These are phyloP conservation scores for Trachops cirrhosus DNA, from an alignment of 2,797 vertebrate genomes.

Conservation along the genomic window DNA sequence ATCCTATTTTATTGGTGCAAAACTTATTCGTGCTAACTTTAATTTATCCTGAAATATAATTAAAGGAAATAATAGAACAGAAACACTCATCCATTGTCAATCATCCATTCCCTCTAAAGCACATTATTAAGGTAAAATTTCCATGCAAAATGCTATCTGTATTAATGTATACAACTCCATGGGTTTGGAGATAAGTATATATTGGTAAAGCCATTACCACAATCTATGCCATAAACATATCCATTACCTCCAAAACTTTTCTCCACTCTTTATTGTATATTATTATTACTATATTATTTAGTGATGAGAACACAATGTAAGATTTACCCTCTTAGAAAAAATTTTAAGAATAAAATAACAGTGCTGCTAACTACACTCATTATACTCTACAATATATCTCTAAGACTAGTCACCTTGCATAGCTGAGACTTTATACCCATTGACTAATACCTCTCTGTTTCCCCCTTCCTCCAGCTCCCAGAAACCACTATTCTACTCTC, in stretches of 20 bases:
- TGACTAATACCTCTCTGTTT: not conserved
- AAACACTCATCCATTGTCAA: not conserved
- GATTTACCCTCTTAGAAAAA: not conserved
- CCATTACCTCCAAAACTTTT: not conserved
- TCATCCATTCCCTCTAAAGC: not conserved
- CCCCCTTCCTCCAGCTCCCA: not conserved
- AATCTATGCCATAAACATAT: not conserved
- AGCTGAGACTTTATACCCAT: not conserved
- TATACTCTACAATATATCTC: not conserved
- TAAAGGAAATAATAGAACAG: not conserved
- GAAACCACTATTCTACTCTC: not conserved
- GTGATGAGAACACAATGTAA: not conserved
- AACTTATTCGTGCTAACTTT: not conserved
- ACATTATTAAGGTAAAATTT: not conserved
- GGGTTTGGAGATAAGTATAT: not conserved
- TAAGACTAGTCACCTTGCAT: too few species aligned
- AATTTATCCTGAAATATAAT: not conserved
- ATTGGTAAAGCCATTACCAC: not conserved
- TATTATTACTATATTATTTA: not conserved
- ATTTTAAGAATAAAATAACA: not conserved
- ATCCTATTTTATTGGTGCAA: not conserved
- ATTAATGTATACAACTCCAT: not conserved
- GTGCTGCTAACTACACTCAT: not conserved
- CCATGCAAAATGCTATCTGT: not conserved
- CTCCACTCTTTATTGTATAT: not conserved